These are phyloP conservation scores for Asbolus verrucosus DNA, from an alignment of 1,140 invertebrate species.

Conservation along the genomic window DNA sequence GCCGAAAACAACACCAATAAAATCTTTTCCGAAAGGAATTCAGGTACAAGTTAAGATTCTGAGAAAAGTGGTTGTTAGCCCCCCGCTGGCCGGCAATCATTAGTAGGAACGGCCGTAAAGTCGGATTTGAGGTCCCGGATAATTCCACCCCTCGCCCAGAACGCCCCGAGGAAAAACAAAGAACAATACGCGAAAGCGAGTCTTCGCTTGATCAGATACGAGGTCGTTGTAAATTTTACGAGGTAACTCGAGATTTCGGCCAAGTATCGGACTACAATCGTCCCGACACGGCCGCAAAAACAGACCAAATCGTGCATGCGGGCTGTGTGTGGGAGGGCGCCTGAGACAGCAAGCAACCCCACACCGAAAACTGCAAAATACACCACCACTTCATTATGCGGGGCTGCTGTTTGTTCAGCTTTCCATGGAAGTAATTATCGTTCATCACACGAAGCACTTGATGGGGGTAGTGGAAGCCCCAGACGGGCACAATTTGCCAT, in stretches of 20 bases:
- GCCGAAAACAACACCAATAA: slow-evolving; percentile 13
- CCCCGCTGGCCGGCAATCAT: slow-evolving; percentile 19
- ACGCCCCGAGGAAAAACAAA: neutral
- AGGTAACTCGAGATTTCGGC: slow-evolving; percentile 48
- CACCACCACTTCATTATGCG: too few species aligned
- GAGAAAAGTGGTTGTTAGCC: slow-evolving; percentile 25
- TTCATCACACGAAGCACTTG: too few species aligned
- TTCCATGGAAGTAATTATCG: too few species aligned
- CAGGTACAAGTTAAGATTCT: slow-evolving; percentile 8
- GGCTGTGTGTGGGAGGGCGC: slow-evolving; percentile 46
- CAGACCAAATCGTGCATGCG: slow-evolving; percentile 47
- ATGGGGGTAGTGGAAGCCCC: too few species aligned
- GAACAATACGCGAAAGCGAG: slow-evolving; percentile 39
- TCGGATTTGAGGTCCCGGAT: slow-evolving; percentile 2
- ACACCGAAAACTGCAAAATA: too few species aligned
- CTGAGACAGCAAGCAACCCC: too few species aligned
- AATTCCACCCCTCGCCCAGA: slow-evolving; percentile 15
- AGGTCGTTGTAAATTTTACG: slow-evolving; percentile 47
- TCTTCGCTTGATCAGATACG: slow-evolving; percentile 39
- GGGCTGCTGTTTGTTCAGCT: too few species aligned
- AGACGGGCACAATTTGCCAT: too few species aligned
- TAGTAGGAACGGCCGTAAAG: slow-evolving; percentile 12
- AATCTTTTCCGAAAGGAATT: slow-evolving; percentile 10
- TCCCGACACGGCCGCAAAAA: slow-evolving; percentile 43
- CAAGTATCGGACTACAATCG: slow-evolving; percentile 51